These are phyloP conservation scores for Hirudo medicinalis DNA, from an alignment of 1,140 invertebrate genomes.

Conservation along the genomic window DNA sequence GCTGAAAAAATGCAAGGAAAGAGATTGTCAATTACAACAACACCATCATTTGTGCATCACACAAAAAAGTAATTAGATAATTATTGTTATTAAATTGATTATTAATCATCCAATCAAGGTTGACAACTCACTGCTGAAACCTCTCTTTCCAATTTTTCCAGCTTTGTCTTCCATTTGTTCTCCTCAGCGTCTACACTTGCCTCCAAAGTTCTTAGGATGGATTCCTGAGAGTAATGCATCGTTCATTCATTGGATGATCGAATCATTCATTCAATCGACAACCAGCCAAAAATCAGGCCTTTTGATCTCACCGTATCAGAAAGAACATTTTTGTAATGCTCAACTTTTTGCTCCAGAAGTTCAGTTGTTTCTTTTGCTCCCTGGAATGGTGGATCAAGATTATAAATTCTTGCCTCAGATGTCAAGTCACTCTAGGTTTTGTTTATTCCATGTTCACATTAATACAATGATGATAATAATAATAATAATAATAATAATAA, in stretches of 20 bases:
- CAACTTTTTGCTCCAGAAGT: not conserved
- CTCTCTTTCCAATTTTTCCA: constrained; percentile 4
- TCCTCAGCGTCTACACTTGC: not conserved
- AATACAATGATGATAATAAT: too few species aligned
- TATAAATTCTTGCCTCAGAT: too few species aligned
- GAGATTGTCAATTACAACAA: not conserved
- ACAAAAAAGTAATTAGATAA: not conserved
- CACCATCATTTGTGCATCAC: not conserved
- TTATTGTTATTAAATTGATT: not conserved
- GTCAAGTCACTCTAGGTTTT: too few species aligned
- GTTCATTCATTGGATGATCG: not conserved
- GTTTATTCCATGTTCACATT: too few species aligned
- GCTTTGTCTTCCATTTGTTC: not conserved
- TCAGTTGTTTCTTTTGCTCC: not conserved
- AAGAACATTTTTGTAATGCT: not conserved
- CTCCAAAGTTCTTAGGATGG: not conserved
- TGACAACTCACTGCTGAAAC: not conserved
- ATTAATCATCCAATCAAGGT: too few species aligned
- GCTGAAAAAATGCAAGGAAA: too few species aligned
- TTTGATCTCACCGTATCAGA: not conserved
- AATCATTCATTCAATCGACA: too few species aligned
- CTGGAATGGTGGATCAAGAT: not conserved
- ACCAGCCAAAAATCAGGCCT: too few species aligned
- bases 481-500: too few species aligned
- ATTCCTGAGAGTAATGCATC: not conserved